These are phyloP conservation scores for Hylyphantes graminicola DNA, from an alignment of 1,140 invertebrate genomes.

Conservation along the genomic window DNA sequence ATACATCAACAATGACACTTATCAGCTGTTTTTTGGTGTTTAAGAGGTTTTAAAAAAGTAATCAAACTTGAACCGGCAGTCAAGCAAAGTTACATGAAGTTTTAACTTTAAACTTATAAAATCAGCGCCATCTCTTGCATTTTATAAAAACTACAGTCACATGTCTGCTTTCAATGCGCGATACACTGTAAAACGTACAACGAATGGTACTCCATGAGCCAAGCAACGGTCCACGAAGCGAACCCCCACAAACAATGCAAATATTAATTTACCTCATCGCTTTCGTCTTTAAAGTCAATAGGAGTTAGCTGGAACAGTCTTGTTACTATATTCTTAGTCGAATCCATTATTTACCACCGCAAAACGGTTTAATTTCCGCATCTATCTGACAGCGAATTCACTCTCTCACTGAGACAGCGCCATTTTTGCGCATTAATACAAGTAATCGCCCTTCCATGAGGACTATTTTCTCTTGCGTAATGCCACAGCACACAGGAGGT, in stretches of 20 bases:
- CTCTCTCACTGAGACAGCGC: constrained; percentile 48
- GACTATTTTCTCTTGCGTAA: constrained; percentile 54
- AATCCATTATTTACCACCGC: constrained; percentile 46
- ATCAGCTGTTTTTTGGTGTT: not conserved
- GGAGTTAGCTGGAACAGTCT: constrained; percentile 51
- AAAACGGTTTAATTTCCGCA: constrained; percentile 50
- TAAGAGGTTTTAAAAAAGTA: not conserved
- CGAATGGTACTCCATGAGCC: constrained; percentile 50
- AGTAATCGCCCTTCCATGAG: constrained; percentile 44
- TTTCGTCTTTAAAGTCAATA: constrained; percentile 54
- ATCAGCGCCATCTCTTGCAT: constrained; percentile 52
- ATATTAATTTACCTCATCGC: constrained; percentile 50
- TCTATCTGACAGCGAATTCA: constrained; percentile 46
- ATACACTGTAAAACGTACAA: constrained; percentile 37
- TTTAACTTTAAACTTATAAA: constrained; percentile 33
- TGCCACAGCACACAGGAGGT: constrained; percentile 33
- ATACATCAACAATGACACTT: too few species aligned
- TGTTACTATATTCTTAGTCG: constrained; percentile 44
- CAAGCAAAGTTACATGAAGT: constrained; percentile 21
- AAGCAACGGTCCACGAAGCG: constrained; percentile 32
- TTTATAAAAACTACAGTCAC: constrained; percentile 48
- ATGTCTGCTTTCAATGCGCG: constrained; percentile 48
- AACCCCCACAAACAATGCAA: constrained; percentile 52
- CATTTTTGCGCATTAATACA: constrained; percentile 60
- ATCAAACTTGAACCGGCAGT: constrained; percentile 9